Conservation (phyloP, 2,113 vertebrate genomes). For the Pedetes capensis region DNA sequence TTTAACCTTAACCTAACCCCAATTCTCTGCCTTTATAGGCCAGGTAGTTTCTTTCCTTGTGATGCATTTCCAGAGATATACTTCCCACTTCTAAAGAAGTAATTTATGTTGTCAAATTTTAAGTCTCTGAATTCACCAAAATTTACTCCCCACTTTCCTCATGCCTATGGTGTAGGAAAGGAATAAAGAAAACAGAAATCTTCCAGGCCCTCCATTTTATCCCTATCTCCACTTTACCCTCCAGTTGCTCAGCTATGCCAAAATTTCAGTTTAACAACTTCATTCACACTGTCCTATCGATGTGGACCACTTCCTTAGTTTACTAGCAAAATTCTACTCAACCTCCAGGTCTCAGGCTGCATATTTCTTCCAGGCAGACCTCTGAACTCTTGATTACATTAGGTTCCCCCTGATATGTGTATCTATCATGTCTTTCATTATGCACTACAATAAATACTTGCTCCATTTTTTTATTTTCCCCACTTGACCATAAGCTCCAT, state of each 20-base stretch:
- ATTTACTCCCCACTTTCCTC: background rate
- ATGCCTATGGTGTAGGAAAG: background rate
- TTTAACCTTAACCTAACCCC: background rate
- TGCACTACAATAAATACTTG: background rate
- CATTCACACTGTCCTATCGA: background rate
- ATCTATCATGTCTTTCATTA: background rate
- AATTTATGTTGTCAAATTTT: background rate
- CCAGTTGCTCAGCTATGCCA: background rate
- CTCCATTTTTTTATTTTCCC: background rate
- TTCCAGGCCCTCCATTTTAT: background rate
- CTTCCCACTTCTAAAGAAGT: background rate
- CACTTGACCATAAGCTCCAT: background rate
- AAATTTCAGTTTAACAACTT: background rate
- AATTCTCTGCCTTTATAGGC: background rate
- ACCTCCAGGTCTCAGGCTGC: background rate
- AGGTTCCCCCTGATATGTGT: background rate
- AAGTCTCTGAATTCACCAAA: background rate
- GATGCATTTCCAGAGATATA: background rate
- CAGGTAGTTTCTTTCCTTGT: background rate
- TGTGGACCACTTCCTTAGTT: background rate
- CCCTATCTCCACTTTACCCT: background rate
- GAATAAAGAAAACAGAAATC: background rate
- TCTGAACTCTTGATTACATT: background rate
- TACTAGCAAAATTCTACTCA: background rate
- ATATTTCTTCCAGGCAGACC: background rate